phyloP scores from a whole-genome alignment of 2,797 vertebrate species.

The Myotis planiceps region DNA sequence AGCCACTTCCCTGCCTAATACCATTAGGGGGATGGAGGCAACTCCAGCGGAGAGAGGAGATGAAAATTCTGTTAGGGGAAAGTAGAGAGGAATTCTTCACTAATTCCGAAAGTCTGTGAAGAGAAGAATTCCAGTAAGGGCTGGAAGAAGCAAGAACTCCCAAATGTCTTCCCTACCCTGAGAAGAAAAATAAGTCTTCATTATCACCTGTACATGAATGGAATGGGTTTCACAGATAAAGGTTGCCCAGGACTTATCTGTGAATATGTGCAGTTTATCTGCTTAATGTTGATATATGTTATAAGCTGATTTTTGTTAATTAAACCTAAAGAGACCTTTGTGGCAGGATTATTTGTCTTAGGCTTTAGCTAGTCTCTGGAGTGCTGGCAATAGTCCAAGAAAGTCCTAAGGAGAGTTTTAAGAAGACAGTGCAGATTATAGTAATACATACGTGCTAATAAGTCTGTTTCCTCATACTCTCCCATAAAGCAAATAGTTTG shows the following conservation, averaged over 20 bases:
- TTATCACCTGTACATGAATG: not conserved
- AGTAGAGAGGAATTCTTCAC: not conserved
- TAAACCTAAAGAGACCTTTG: not conserved
- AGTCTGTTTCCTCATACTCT: not conserved
- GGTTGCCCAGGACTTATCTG: not conserved
- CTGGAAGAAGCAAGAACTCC: not conserved
- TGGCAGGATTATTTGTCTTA: slow-evolving; percentile 10
- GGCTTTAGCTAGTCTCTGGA: not conserved
- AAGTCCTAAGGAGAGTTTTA: not conserved
- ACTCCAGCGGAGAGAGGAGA: not conserved
- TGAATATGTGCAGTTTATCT: not conserved
- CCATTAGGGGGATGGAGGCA: not conserved
- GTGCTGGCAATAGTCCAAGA: not conserved
- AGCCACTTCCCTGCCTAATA: not conserved
- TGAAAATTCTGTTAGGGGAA: not conserved
- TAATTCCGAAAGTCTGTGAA: not conserved
- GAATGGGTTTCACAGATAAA: not conserved
- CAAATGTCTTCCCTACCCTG: not conserved
- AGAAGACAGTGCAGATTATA: not conserved
- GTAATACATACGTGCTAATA: not conserved
- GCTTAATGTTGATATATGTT: not conserved
- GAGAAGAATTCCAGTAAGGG: not conserved
- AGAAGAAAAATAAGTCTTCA: not conserved
- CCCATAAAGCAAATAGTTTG: not conserved
- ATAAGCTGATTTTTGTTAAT: not conserved